A percentile compares a stretch with the other conserved stretches of the same genome.
Evolutionary conservation across 2,797 vertebrate genomes (phyloP).

Genomic region (Intellagama lesueurii): DNA sequence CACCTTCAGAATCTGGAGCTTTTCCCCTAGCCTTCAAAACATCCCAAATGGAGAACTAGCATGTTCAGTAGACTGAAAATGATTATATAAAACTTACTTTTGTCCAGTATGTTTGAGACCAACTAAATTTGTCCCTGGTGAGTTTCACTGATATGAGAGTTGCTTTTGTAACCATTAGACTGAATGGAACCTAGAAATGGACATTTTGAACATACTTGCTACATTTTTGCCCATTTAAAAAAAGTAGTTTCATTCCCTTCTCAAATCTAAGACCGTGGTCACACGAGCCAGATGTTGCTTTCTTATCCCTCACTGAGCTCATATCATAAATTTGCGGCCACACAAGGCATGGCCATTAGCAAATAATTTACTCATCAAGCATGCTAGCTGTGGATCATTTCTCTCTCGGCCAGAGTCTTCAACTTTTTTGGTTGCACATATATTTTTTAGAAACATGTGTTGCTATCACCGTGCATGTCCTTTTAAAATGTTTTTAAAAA

Average conservation of each 20-base stretch:
- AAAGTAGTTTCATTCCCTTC: background rate
- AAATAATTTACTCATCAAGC: too few relatives aligned
- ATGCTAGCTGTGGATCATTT: too few relatives aligned
- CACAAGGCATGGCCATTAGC: too few relatives aligned
- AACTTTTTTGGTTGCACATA: too few relatives aligned
- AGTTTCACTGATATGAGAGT: background rate
- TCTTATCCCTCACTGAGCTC: too few relatives aligned
- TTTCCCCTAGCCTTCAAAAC: background rate
- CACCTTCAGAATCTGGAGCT: background rate
- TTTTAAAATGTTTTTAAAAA: too few relatives aligned
- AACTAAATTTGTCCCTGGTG: background rate
- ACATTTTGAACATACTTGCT: background rate
- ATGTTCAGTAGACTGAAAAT: background rate
- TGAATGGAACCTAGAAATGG: background rate
- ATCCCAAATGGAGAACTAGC: background rate
- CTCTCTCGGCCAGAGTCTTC: too few relatives aligned
- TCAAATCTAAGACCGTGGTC: too few relatives aligned
- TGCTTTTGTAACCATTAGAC: background rate
- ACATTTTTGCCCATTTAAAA: background rate
- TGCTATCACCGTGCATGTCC: too few relatives aligned
- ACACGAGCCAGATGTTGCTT: too few relatives aligned
- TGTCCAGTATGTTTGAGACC: background rate
- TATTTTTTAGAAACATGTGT: too few relatives aligned
- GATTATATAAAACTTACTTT: background rate
- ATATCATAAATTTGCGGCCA: too few relatives aligned